These are phyloP conservation scores for Drosophila fuyamai DNA, from an alignment of 1,140 invertebrate species.

Conservation along the genomic window DNA sequence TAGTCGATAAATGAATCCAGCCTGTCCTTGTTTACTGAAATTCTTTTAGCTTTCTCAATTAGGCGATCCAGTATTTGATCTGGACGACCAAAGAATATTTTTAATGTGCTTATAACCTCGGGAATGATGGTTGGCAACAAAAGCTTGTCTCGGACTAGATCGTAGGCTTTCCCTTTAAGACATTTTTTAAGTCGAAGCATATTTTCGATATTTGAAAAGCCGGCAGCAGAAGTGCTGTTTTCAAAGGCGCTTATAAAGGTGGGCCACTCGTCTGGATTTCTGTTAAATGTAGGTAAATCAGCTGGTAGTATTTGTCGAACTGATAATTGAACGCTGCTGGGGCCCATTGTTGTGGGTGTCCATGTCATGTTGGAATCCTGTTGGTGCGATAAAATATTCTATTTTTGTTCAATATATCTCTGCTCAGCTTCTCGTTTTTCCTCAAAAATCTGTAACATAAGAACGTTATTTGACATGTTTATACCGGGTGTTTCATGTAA, in stretches of 20 bases:
- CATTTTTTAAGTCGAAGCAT: conserved; percentile 8
- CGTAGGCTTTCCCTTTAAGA: conserved; percentile 2
- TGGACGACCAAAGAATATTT: neutral
- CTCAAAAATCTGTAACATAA: neutral
- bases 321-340: too few species aligned
- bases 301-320: too few species aligned
- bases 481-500: neutral
- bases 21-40: neutral
- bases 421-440: neutral
- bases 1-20: neutral
- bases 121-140: neutral
- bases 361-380: neutral
- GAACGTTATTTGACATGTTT: neutral
- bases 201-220: neutral
- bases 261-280: too few species aligned
- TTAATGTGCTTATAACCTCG: neutral
- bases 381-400: neutral
- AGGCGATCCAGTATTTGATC: too few species aligned
- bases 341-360: neutral
- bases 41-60: neutral
- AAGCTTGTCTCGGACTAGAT: conserved; percentile 2
- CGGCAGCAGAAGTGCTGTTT: neutral
- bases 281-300: too few species aligned
- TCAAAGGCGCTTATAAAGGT: neutral
- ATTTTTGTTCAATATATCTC: neutral